Evolutionary conservation across 2,113 vertebrate species (phyloP), one percentile per base, ranked within the genome.

Genomic region (Rallus limicola): DNA sequence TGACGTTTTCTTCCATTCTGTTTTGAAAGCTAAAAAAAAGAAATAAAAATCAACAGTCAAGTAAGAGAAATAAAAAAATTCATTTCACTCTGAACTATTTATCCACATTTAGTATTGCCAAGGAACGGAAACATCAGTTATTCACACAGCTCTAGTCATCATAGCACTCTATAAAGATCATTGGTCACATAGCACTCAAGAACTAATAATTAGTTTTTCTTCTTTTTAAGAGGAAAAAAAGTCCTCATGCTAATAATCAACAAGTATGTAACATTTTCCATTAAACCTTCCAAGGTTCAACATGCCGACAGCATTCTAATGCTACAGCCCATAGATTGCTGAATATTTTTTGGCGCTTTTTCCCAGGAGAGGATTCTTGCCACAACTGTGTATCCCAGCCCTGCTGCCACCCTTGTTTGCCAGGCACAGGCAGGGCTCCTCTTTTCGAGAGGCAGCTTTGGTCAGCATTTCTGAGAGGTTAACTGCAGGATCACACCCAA

Each of bases 151-250:
- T 94, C 65, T 58, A 95, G 58, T 76, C 93, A 94, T 90, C 90
- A 63, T 20, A 80, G 29, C 70, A 90, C 90, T 94, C 82, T 74
- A 87, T 91, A 95, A 95, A 96, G 87, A 96, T 95, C 84, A 82
- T 70, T 82, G 67, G 84, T 85, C 81, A 93, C 78, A 82, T 58
- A 87, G 44, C n/a, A 88, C 67, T 94, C 84, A 63, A 65, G 90
- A 95, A 86, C 63, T 93, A 96, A 88, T 95, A 85, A 95, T 96
- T 93, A 89, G 53, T 31, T 93, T 92, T 93, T 64, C 64, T 86
- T 70, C 72, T 68, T 95, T 72, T 85, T 88, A 95, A 90, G 84
- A 1, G 7, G 87, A 80, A 94, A 93, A 93, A 84, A 95, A 64
- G 23, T 85, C 55, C 70, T 86, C 33, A 60, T 82, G 63, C 34